Conservation (phyloP, 2,797 vertebrate species). For the Lycodopsis pacificus region DNA sequence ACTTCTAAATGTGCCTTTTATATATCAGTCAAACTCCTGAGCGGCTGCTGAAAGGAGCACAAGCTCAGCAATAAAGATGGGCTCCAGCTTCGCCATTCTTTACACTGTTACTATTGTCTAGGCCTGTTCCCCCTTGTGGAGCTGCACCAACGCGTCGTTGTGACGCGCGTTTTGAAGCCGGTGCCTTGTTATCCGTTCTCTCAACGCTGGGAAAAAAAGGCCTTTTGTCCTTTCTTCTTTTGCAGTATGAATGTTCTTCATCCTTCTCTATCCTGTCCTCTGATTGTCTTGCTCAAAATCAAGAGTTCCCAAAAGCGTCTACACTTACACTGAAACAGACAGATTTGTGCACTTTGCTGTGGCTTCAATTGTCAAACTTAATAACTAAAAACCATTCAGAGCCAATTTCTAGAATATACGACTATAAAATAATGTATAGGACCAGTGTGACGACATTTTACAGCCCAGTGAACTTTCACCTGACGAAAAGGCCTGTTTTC, state of each 20-base stretch:
- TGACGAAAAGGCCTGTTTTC: too few relatives aligned
- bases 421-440: conserved; percentile 1
- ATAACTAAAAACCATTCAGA: not conserved
- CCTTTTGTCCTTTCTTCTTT: conserved; percentile 34
- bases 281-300: conserved; percentile 8
- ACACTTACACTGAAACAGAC: not conserved
- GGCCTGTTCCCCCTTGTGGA: conserved; percentile 62
- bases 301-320: not conserved
- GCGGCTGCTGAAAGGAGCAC: conserved; percentile 35
- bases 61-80: conserved; percentile 59
- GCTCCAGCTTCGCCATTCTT: conserved; percentile 43
- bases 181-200: conserved; percentile 68
- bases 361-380: not conserved
- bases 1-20: conserved; percentile 56
- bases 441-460: conserved; percentile 4
- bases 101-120: conserved; percentile 56
- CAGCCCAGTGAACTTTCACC: conserved; percentile 13
- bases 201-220: conserved; percentile 40
- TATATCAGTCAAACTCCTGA: conserved; percentile 55
- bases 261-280: conserved; percentile 11
- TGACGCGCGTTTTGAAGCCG: conserved; percentile 66
- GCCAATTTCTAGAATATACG: conserved; percentile 13
- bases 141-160: conserved; percentile 49
- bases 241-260: conserved; percentile 12
- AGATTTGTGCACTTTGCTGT: not conserved